Percentiles rank a stretch among this genome's conserved stretches.
These are phyloP conservation scores for Drosophila phalerata DNA, from an alignment of 2,888 invertebrate species.

Conservation along the genomic window DNA sequence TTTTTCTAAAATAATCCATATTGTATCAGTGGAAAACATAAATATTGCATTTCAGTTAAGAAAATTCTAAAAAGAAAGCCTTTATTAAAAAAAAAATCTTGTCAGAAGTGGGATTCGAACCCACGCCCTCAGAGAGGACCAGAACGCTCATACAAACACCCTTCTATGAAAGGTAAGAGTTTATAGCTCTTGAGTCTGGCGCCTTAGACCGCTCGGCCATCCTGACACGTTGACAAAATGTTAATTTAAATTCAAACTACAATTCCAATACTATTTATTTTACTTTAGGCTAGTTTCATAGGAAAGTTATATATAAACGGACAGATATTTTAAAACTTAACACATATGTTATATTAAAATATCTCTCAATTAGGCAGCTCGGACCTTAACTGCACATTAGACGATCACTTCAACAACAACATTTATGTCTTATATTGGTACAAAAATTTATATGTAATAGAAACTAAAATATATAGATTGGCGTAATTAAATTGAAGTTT, in stretches of 20 bases:
- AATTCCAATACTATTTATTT: background rate
- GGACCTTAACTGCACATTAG: too few species aligned
- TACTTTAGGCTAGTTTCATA: background rate
- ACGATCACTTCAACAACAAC: too few species aligned
- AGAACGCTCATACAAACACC: conserved; percentile 61
- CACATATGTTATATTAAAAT: too few species aligned
- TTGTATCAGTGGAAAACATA: background rate
- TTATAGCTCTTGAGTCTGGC: conserved; percentile 80
- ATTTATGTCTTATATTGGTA: too few species aligned
- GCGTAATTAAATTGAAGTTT: too few species aligned
- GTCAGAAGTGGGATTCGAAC: conserved; percentile 76
- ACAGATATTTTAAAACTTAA: too few species aligned
- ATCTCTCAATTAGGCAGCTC: too few species aligned
- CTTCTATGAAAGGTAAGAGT: conserved; percentile 61
- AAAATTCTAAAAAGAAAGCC: background rate
- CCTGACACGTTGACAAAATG: conserved; percentile 65
- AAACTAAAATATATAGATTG: too few species aligned
- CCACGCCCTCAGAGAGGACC: conserved; percentile 76
- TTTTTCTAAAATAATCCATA: too few species aligned
- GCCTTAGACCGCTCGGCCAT: conserved; percentile 85
- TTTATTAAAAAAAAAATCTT: conserved; percentile 24
- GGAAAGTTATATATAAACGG: too few species aligned
- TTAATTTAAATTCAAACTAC: background rate
- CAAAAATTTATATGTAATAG: too few species aligned
- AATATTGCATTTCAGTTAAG: background rate